These are phyloP conservation scores for Amphipoea oculea DNA, from an alignment of 2,888 invertebrate species.

Conservation along the genomic window DNA sequence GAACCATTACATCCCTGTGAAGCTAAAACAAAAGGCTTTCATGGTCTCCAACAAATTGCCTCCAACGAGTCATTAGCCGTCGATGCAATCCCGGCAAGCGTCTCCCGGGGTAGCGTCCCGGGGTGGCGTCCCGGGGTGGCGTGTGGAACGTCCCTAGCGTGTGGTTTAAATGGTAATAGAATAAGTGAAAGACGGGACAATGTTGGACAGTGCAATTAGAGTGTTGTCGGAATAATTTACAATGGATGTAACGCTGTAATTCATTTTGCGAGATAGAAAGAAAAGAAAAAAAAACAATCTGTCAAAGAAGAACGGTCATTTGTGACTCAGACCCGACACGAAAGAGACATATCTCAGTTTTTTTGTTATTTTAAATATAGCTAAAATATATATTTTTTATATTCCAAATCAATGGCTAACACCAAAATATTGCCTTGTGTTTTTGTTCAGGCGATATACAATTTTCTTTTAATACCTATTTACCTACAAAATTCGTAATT, in stretches of 20 bases:
- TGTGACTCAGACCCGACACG: too few species aligned
- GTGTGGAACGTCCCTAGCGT: conserved; percentile 2
- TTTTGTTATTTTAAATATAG: too few species aligned
- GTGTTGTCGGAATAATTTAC: background rate
- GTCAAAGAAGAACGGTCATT: too few species aligned
- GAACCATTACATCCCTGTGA: conserved; percentile 24
- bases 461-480: too few species aligned
- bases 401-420: too few species aligned
- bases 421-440: too few species aligned
- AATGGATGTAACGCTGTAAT: background rate
- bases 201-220: background rate
- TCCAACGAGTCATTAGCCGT: conserved; percentile 41
- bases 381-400: too few species aligned
- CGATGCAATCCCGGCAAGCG: conserved; percentile 25
- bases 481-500: too few species aligned
- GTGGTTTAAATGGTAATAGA: background rate
- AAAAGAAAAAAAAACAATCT: too few species aligned
- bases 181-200: background rate
- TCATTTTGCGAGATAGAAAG: background rate
- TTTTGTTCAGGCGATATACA: too few species aligned
- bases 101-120: conserved; percentile 24
- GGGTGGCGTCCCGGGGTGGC: background rate
- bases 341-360: too few species aligned
- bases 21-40: conserved; percentile 39
- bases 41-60: conserved; percentile 41